These are phyloP conservation scores for Drosophila demipolita DNA, from an alignment of 2,888 invertebrate species.

Conservation along the genomic window DNA sequence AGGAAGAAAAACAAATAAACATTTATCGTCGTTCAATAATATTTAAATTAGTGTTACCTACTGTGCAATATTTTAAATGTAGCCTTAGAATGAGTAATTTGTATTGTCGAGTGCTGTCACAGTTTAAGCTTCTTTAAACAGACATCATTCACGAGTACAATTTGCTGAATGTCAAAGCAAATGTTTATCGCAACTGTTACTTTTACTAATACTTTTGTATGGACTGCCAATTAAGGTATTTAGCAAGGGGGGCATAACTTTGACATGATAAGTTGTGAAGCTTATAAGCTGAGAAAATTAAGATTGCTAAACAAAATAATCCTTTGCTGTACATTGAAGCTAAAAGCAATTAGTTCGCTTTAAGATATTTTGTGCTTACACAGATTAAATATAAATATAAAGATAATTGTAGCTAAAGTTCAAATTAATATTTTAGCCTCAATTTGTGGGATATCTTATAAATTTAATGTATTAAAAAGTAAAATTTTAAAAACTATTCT, in stretches of 20 bases:
- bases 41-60: constrained; percentile 17
- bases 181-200: constrained; percentile 33
- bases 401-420: background rate
- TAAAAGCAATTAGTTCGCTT: background rate
- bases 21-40: constrained; percentile 5
- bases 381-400: no score
- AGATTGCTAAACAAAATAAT: background rate
- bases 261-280: constrained; percentile 28
- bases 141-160: background rate
- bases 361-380: background rate
- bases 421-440: background rate
- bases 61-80: constrained; percentile 29
- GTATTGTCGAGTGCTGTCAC: constrained; percentile 2
- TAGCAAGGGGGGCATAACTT: constrained; percentile 25
- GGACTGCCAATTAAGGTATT: constrained; percentile 41
- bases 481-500: background rate
- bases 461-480: background rate
- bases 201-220: constrained; percentile 15
- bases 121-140: constrained; percentile 29
- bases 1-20: constrained; percentile 9
- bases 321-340: background rate
- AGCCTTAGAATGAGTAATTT: constrained; percentile 9
- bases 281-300: constrained; percentile 5
- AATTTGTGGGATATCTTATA: background rate
- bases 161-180: background rate